phyloP scores from a whole-genome alignment of 1,140 invertebrate genomes.

The Ceratina japonica region DNA sequence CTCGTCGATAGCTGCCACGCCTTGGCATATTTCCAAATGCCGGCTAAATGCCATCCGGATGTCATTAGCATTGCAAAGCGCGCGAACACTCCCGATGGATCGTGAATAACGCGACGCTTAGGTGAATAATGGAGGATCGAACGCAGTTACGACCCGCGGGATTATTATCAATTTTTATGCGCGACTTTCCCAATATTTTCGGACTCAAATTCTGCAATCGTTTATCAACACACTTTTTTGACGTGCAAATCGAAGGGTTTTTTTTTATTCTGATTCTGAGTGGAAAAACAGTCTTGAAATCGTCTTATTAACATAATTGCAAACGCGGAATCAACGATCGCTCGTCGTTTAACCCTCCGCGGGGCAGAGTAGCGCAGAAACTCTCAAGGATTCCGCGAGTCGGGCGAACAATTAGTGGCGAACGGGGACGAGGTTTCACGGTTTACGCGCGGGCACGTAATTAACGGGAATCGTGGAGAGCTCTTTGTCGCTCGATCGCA shows the following conservation, averaged over 20 bases:
- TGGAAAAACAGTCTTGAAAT: no score
- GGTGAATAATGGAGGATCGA: conserved; percentile 4
- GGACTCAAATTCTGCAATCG: no score
- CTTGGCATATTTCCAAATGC: conserved; percentile 46
- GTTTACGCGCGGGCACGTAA: conserved; percentile 42
- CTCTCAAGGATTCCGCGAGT: not conserved
- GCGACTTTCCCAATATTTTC: not conserved
- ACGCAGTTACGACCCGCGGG: no score
- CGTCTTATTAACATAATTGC: no score
- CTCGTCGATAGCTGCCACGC: conserved; percentile 2
- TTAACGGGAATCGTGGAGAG: conserved; percentile 53
- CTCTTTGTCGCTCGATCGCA: conserved; percentile 23
- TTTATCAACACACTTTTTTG: no score
- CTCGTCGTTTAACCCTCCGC: no score
- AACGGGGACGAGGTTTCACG: conserved; percentile 1
- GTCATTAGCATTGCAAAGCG: conserved; percentile 48
- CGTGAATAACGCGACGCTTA: conserved; percentile 20
- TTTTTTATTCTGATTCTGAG: no score
- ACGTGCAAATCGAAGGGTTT: no score
- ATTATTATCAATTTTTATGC: not conserved
- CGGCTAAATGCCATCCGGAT: conserved; percentile 27
- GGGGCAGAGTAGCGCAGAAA: no score
- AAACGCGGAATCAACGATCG: no score
- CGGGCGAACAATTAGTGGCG: not conserved
- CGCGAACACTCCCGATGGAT: conserved; percentile 12